Conservation (phyloP, 2,113 vertebrate species). For the Guaruba guarouba region DNA sequence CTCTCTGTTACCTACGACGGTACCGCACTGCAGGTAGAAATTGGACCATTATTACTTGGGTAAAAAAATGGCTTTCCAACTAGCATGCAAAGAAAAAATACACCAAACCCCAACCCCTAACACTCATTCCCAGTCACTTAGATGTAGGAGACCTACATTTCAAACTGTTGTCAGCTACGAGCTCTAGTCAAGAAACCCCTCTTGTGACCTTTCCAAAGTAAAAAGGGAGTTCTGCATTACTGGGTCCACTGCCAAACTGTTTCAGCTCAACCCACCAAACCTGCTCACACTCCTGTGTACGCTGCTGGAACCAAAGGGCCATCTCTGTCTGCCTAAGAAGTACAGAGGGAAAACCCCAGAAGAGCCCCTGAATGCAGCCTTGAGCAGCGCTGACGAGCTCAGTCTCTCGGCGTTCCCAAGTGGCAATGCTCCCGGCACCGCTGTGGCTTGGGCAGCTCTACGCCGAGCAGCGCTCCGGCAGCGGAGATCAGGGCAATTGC, state of each 20-base stretch:
- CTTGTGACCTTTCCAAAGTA: not conserved
- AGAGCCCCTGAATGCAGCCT: not conserved
- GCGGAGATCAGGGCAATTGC: not conserved
- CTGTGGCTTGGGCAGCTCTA: not conserved
- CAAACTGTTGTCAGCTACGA: not conserved
- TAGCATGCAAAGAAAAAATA: slow-evolving; percentile 67
- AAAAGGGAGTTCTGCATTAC: slow-evolving; percentile 6
- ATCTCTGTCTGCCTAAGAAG: not conserved
- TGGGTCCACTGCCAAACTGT: slow-evolving; percentile 16
- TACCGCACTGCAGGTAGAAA: slow-evolving; percentile 56
- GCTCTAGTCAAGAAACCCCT: slow-evolving; percentile 38
- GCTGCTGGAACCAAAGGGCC: not conserved
- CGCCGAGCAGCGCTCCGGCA: not conserved
- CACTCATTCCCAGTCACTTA: slow-evolving; percentile 23
- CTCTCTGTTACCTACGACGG: slow-evolving; percentile 41
- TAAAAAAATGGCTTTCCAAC: slow-evolving; percentile 39
- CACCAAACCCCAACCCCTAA: slow-evolving; percentile 44
- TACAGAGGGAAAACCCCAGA: not conserved
- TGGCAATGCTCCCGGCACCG: not conserved
- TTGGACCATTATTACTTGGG: slow-evolving; percentile 34
- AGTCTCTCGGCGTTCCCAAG: not conserved
- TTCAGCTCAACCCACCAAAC: not conserved
- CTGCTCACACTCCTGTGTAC: not conserved
- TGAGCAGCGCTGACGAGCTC: not conserved
- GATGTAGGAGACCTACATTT: slow-evolving; percentile 12